phyloP scores from a whole-genome alignment of 1,140 invertebrate species.

The Diuraphis noxia region DNA sequence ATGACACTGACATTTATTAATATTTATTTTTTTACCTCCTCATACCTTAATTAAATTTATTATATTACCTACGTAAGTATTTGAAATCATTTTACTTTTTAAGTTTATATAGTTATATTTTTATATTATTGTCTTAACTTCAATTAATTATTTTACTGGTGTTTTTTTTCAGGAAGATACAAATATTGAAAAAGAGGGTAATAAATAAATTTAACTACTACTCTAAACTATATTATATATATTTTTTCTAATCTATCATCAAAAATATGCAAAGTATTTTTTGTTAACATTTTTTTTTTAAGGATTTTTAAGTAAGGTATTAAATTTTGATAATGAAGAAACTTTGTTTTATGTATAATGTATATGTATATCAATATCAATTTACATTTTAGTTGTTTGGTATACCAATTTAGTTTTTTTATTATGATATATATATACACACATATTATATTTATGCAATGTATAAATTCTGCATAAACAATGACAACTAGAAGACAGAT shows the following conservation, averaged over 20 bases:
- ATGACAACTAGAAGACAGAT: neutral
- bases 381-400: neutral
- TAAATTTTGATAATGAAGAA: neutral
- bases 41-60: too few species aligned
- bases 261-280: neutral
- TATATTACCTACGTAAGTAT: too few species aligned
- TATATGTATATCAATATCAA: neutral
- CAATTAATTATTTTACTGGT: neutral
- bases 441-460: neutral
- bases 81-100: too few species aligned
- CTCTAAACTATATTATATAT: neutral
- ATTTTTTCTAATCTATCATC: neutral
- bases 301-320: conserved; percentile 16
- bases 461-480: neutral
- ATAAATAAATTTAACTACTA: conserved; percentile 27
- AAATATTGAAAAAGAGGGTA: conserved; percentile 56
- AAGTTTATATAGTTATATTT: neutral
- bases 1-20: too few species aligned
- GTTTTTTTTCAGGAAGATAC: conserved; percentile 56
- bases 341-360: neutral
- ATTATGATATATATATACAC: neutral
- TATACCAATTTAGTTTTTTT: neutral
- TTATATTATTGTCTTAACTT: neutral
- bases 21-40: too few species aligned
- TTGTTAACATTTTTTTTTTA: neutral